Base-by-base conservation (phyloP, 2,888 invertebrate genomes). In the Barypeithes pellucidus region DNA sequence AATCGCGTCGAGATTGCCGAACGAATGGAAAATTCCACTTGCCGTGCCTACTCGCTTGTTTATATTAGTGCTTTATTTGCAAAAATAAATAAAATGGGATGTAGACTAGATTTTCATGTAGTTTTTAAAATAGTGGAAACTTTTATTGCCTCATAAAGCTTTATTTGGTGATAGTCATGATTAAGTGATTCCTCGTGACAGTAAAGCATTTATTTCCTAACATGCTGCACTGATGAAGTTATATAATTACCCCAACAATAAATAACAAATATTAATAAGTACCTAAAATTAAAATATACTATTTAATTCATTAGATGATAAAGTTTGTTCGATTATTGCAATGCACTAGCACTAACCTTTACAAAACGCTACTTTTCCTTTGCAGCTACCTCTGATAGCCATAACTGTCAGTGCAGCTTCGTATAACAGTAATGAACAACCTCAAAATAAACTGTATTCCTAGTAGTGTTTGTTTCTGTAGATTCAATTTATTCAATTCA, bases 11-110 rank as follows among this genome's bases (percentile, higher is more conserved):
- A 43, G 43, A 43, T 16, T 43, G n/a, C 50, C 50, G 5, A 22
- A n/a, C 54, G 16, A 33, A 33, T 54, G 54, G 54, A 54, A 54
- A 54, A 54, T 54, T 54, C 54, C 54, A 54, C 54, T 54, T 54
- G 54, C 22, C 50, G 22, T 50, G 9, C 12, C 9, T 43, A 43
- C 16, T 20, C 24, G 4, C 4, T 22, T 50, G 22, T 22, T n/a
- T 20, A 22, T 47, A 20, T 45, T n/a, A n/a, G n/a, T 20, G 47
- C 47, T 50, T 50, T 50, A 22, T 50, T 50, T 24, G 12, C 50
- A n/a, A 24, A 24, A 50, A 50, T 22, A 22, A 47, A n/a, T 50
- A 50, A 11, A 20, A 4, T 9, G 18, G 1, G 12, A 22, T 50
- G 14, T n/a, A 50, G n/a, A 45, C 16, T 12, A 22, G 24, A 22